Conservation (phyloP, 2,113 vertebrate genomes). For the Erpornis zantholeuca region DNA sequence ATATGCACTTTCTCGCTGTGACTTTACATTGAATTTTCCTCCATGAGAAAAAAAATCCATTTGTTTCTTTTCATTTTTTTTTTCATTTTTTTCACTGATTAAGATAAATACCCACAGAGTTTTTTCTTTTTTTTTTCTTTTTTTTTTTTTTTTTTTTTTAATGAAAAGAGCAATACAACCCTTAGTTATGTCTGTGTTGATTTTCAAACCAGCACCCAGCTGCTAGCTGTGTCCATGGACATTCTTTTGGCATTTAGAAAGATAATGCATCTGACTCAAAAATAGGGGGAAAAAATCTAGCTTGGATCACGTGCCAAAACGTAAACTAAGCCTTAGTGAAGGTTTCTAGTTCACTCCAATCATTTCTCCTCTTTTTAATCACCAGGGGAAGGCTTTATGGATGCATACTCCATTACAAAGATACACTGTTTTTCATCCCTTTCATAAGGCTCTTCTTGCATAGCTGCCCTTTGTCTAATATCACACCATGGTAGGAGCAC, state of each 20-base stretch:
- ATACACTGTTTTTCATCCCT: background rate
- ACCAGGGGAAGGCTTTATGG: conserved; percentile 33
- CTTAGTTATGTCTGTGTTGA: conserved; percentile 52
- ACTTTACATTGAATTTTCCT: background rate
- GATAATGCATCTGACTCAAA: conserved; percentile 29
- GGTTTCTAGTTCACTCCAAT: conserved; percentile 30
- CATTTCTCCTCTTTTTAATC: conserved; percentile 20
- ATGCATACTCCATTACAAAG: background rate
- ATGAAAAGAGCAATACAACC: conserved; percentile 63
- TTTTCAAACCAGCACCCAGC: conserved; percentile 33
- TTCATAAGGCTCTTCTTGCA: conserved; percentile 37
- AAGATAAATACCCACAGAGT: conserved; percentile 51
- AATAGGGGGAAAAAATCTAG: background rate
- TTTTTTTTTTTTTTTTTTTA: background rate
- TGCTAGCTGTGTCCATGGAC: conserved; percentile 3
- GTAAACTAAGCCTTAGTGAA: conserved; percentile 26
- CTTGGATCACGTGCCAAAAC: conserved; percentile 60
- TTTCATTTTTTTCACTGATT: conserved; percentile 1
- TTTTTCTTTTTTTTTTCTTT: background rate
- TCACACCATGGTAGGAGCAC: background rate
- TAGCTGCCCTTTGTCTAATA: conserved; percentile 37
- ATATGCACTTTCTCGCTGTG: background rate
- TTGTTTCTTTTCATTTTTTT: background rate
- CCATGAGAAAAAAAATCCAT: background rate
- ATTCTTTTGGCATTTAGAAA: conserved; percentile 66